A percentile compares a stretch with the other conserved stretches of the same genome.
Conservation (phyloP, 2,888 invertebrate genomes). For the Nesidiocoris tenuis region DNA sequence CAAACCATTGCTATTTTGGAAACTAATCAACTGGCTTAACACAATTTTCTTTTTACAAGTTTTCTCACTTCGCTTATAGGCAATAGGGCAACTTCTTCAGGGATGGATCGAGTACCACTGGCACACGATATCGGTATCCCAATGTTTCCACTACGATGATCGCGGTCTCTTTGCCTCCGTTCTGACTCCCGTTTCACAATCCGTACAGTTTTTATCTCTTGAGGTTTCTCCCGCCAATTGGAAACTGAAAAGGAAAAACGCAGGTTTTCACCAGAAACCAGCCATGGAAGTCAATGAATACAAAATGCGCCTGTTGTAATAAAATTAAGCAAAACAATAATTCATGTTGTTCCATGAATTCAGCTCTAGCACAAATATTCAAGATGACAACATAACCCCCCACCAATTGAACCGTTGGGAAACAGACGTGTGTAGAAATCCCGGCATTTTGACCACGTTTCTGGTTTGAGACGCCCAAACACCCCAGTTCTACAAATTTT, state of each 20-base stretch:
- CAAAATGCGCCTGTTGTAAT: neutral
- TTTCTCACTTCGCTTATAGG: conserved; percentile 46
- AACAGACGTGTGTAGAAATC: too few species aligned
- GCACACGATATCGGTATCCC: conserved; percentile 52
- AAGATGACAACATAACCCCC: too few species aligned
- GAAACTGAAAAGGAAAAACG: conserved; percentile 26
- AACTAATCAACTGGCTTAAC: too few species aligned
- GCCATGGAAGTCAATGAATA: neutral
- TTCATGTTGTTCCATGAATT: too few species aligned
- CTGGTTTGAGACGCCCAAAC: too few species aligned
- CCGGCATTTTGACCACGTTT: too few species aligned
- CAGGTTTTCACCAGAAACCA: neutral
- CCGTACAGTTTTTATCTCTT: conserved; percentile 88
- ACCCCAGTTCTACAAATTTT: too few species aligned
- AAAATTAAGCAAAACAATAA: neutral
- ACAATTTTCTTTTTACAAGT: too few species aligned
- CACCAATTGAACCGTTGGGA: too few species aligned
- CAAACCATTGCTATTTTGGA: too few species aligned
- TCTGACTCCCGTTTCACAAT: conserved; percentile 91
- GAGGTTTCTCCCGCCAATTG: conserved; percentile 66
- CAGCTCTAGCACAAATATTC: too few species aligned
- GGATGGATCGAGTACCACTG: conserved; percentile 51
- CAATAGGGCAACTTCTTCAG: conserved; percentile 53
- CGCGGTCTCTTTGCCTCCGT: conserved; percentile 76
- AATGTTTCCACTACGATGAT: conserved; percentile 59